Evolutionary conservation across 2,797 vertebrate species (phyloP).

Genomic region (Propithecus deckenii): DNA sequence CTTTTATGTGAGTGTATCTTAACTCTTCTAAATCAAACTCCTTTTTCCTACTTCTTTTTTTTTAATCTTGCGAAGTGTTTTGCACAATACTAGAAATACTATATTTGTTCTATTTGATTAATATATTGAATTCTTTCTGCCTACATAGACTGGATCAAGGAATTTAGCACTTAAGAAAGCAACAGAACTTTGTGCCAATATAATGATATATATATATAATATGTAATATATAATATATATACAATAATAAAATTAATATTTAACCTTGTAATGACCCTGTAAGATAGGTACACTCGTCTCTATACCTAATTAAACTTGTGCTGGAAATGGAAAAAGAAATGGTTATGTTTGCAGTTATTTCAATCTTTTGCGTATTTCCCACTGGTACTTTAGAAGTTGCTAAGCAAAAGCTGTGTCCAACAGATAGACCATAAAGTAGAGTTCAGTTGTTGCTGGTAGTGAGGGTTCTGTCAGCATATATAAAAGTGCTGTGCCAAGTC

Average conservation of each 20-base stretch:
- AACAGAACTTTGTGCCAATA: background rate
- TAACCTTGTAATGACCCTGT: background rate
- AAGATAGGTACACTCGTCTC: background rate
- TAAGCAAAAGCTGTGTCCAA: background rate
- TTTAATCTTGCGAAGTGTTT: background rate
- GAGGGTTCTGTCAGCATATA: background rate
- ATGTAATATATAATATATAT: too few species aligned
- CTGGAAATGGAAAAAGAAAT: background rate
- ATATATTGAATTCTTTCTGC: constrained; percentile 3
- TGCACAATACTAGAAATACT: background rate
- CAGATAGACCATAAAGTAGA: background rate
- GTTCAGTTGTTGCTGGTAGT: background rate
- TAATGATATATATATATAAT: too few species aligned
- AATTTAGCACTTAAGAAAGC: constrained; percentile 17
- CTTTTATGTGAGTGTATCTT: background rate
- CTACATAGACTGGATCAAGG: background rate
- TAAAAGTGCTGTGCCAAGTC: background rate
- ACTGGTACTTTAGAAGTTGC: background rate
- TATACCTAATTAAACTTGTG: background rate
- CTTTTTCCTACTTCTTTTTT: background rate
- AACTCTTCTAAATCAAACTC: background rate
- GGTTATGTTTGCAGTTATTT: background rate
- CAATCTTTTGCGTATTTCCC: background rate
- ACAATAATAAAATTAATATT: background rate
- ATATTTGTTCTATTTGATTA: background rate